Conservation (phyloP, 2,113 vertebrate species). For the Phoenicopterus ruber region DNA sequence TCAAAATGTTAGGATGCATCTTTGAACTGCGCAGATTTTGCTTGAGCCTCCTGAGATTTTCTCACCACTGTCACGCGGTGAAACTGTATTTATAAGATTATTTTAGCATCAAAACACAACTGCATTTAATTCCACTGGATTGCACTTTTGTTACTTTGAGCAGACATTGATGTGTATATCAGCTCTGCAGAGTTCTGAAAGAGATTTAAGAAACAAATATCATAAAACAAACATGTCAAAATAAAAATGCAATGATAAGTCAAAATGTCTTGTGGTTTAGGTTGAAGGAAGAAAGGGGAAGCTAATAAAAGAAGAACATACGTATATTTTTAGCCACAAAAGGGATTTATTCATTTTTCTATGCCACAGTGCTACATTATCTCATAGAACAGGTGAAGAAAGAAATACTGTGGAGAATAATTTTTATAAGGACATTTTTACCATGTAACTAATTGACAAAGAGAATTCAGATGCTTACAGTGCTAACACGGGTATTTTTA, state of each 20-base stretch:
- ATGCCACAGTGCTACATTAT: not conserved
- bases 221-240: slow-evolving; percentile 2
- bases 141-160: slow-evolving; percentile 21
- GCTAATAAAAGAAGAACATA: not conserved
- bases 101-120: slow-evolving; percentile 36
- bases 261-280: not conserved
- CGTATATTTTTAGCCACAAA: not conserved
- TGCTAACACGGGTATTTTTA: not conserved
- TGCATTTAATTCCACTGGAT: slow-evolving; percentile 34
- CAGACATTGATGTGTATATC: not conserved
- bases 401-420: not conserved
- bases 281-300: not conserved
- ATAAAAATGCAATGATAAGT: slow-evolving; percentile 29
- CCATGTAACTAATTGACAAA: not conserved
- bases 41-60: slow-evolving; percentile 14
- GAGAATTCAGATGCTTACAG: not conserved
- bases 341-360: not conserved
- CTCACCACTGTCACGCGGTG: not conserved
- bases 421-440: not conserved
- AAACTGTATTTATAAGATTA: slow-evolving; percentile 36
- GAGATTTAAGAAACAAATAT: slow-evolving; percentile 29
- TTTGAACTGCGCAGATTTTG: slow-evolving; percentile 1
- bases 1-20: not conserved
- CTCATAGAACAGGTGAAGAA: not conserved
- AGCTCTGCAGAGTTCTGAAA: not conserved